Evolutionary conservation across 2,888 invertebrate species (phyloP).

Genomic region (Coelinius sp.): DNA sequence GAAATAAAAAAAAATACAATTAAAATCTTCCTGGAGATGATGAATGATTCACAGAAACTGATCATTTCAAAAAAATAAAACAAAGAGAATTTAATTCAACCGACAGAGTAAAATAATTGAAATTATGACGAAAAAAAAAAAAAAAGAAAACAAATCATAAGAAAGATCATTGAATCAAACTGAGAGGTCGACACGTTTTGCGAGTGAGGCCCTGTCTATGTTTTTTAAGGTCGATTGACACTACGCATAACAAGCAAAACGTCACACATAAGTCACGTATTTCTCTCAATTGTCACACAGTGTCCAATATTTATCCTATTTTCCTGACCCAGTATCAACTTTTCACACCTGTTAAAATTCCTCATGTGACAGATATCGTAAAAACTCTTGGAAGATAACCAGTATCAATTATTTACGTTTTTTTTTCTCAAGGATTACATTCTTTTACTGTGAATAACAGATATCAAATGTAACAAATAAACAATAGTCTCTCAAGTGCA

Average conservation of each 20-base stretch:
- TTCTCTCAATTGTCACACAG: constrained; percentile 16
- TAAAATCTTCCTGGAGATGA: no score
- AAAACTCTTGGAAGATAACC: neutral
- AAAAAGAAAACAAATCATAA: neutral
- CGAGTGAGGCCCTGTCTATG: neutral
- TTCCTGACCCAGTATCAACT: neutral
- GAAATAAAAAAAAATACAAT: no score
- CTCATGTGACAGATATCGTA: constrained; percentile 1
- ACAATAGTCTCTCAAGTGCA: no score
- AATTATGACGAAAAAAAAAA: neutral
- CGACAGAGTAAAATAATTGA: neutral
- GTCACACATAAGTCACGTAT: constrained; percentile 16
- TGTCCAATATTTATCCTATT: neutral
- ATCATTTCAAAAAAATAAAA: neutral
- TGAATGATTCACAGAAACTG: neutral
- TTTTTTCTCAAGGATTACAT: neutral
- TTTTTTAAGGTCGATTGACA: constrained; percentile 36
- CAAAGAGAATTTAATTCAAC: neutral
- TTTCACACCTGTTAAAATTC: neutral
- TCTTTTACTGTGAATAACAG: neutral
- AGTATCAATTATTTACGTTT: neutral
- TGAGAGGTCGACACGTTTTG: constrained; percentile 8
- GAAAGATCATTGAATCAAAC: neutral
- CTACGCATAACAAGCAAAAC: constrained; percentile 29
- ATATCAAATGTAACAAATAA: no score